These are phyloP conservation scores for Pipra filicauda DNA, from an alignment of 2,113 vertebrate species.

Conservation along the genomic window DNA sequence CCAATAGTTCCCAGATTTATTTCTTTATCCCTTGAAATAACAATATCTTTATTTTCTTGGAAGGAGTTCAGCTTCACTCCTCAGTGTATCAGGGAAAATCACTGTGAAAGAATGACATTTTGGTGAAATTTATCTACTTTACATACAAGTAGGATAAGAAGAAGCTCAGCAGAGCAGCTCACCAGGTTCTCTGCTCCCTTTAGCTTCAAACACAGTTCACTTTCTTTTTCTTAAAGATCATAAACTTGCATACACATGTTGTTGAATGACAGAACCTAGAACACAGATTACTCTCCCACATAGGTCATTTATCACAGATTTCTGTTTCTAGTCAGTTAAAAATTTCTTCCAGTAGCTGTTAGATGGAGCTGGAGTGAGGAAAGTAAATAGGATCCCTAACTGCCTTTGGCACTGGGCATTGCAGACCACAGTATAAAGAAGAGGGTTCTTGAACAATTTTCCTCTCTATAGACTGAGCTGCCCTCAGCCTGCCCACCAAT, in stretches of 20 bases:
- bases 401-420: not conserved
- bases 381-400: not conserved
- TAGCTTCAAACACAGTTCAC: not conserved
- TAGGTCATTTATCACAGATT: not conserved
- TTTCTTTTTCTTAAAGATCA: not conserved
- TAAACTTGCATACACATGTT: not conserved
- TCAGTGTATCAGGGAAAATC: not conserved
- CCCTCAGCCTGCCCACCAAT: not conserved
- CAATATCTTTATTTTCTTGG: not conserved
- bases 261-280: not conserved
- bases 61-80: not conserved
- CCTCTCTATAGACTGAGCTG: not conserved
- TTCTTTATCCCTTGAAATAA: not conserved
- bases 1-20: not conserved
- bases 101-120: not conserved
- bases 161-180: not conserved
- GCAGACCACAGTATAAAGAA: not conserved
- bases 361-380: not conserved
- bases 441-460: not conserved
- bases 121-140: not conserved
- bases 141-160: not conserved
- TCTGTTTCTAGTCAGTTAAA: not conserved
- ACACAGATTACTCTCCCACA: not conserved
- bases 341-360: not conserved
- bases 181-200: not conserved